Evolutionary conservation across 2,113 vertebrate genomes (phyloP), one percentile per base, ranked within the genome.

Genomic region (Anolis carolinensis): DNA sequence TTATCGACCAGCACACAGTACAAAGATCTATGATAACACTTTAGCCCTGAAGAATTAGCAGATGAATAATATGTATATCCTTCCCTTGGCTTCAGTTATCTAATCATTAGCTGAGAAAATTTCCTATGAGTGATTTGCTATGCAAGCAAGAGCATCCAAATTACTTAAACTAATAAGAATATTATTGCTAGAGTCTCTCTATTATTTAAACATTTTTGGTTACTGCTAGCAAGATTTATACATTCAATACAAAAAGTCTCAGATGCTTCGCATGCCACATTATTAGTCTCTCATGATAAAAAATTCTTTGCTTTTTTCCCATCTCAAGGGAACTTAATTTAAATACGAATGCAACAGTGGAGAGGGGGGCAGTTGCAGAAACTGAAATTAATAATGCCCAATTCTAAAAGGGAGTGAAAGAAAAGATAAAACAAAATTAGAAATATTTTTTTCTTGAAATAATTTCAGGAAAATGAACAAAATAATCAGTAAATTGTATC

Each of bases 281-380:
- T 93, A 95, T 96, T 94, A 95, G 94, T 95, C 94, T 95, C 95
- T 94, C 94, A 93, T 93, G 95, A 95, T 94, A 95, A 93, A 95
- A 95, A 94, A 91, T 87, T 75, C 82, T 90, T 91, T 92, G 93
- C 93, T 95, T 96, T 96, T 92, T 93, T 95, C 92, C 85, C 80
- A 92, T 93, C 94, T 96, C 94, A 92, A 93, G 95, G 92, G 95
- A 95, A 89, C 84, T 85, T 92, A 87, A 96, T 96, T 96, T 96
- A 95, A 96, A 95, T 94, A 94, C 90, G 95, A 96, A 95, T 94
- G 95, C 94, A 95, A 44, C 39, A 44, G 39, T 5, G 39, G 86
- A 93, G 85, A 91, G 88, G 85, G 18, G 52, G 34, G 55, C 39
- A 90, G 73, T 94, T 93, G 87, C 87, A 92, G 92, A 94, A 94